These are phyloP conservation scores for Limonius californicus DNA, from an alignment of 1,140 invertebrate genomes.

Conservation along the genomic window DNA sequence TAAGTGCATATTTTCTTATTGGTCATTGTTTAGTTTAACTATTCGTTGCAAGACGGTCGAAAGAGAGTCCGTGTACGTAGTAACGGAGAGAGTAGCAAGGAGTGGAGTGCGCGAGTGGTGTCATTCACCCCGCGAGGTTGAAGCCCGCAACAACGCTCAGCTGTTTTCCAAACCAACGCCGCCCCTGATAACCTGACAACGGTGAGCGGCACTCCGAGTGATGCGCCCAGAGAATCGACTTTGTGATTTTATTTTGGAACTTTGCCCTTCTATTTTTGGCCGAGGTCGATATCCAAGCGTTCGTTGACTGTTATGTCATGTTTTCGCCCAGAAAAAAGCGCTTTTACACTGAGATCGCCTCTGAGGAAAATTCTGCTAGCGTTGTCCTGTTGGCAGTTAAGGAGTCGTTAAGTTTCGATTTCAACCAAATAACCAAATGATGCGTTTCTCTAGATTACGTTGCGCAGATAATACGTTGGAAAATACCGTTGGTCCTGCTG, in stretches of 20 bases:
- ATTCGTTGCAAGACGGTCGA: background rate
- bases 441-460: too few species aligned
- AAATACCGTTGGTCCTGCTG: too few species aligned
- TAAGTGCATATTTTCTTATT: background rate
- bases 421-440: too few species aligned
- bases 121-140: conserved; percentile 11
- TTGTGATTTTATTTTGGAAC: conserved; percentile 12
- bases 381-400: too few species aligned
- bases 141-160: conserved; percentile 2
- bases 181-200: conserved; percentile 13
- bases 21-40: background rate
- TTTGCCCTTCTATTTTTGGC: conserved; percentile 13
- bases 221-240: conserved; percentile 7
- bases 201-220: background rate
- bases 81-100: background rate
- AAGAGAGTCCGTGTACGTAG: background rate
- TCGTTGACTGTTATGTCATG: conserved; percentile 8
- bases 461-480: too few species aligned
- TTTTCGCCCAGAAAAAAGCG: background rate
- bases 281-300: conserved; percentile 11
- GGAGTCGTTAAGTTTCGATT: too few species aligned
- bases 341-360: too few species aligned
- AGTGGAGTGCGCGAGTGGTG: background rate
- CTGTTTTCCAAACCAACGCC: conserved; percentile 2
- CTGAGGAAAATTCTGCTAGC: too few species aligned